Evolutionary conservation across 2,888 invertebrate genomes (phyloP).

Genomic region (Phengaris arion): DNA sequence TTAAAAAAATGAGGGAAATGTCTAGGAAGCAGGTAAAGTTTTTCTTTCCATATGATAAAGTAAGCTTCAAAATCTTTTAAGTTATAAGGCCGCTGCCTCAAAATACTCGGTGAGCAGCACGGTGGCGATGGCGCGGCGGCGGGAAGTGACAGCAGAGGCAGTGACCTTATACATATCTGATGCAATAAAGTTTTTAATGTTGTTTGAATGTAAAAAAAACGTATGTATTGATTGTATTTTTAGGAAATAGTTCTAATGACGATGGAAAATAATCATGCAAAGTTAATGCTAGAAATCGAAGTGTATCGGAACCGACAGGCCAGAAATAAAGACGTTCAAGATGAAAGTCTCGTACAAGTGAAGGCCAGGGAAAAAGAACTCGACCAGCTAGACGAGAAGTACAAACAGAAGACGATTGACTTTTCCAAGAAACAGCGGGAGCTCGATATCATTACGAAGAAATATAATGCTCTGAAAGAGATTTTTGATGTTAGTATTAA

Average conservation of each 20-base stretch:
- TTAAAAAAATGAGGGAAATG: conserved; percentile 72
- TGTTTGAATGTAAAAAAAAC: too few relatives aligned
- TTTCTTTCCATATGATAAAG: not conserved
- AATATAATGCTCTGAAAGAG: conserved; percentile 45
- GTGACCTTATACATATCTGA: too few relatives aligned
- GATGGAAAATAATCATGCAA: conserved; percentile 80
- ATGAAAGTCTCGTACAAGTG: conserved; percentile 56
- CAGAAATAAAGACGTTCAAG: conserved; percentile 54
- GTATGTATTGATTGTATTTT: conserved; percentile 21
- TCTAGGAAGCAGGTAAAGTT: conserved; percentile 35
- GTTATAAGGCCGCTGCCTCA: too few relatives aligned
- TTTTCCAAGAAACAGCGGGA: conserved; percentile 66
- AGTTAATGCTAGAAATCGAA: conserved; percentile 79
- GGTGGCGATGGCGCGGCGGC: too few relatives aligned
- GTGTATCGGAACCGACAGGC: conserved; percentile 64
- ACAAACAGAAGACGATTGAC: conserved; percentile 53
- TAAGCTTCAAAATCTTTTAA: too few relatives aligned
- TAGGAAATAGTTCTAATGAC: conserved; percentile 77
- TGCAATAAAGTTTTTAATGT: too few relatives aligned
- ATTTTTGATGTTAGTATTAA: conserved; percentile 39
- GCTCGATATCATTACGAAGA: conserved; percentile 62
- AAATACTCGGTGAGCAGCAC: too few relatives aligned
- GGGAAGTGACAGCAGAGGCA: too few relatives aligned
- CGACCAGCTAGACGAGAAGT: conserved; percentile 55
- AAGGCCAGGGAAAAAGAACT: conserved; percentile 61